phyloP scores from a whole-genome alignment of 2,797 vertebrate species.

The Macrochelys suwanniensis region DNA sequence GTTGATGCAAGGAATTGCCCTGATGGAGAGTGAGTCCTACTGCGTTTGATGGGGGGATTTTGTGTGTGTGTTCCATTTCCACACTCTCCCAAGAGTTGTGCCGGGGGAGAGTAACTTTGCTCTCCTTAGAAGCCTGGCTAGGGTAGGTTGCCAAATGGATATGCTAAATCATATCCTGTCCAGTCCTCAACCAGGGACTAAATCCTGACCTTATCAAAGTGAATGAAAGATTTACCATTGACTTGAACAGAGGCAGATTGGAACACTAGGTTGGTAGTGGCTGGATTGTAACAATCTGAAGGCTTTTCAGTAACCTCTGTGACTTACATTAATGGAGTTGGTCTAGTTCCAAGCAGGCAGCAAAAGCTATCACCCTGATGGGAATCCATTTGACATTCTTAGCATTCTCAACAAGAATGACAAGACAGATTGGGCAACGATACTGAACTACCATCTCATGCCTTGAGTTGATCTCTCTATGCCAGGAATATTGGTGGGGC shows the following conservation, averaged over 20 bases:
- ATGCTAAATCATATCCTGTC: background rate
- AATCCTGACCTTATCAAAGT: background rate
- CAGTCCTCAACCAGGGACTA: background rate
- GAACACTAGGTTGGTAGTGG: background rate
- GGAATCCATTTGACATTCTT: background rate
- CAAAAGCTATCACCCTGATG: accelerated
- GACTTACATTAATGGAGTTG: background rate
- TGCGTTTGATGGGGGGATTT: background rate
- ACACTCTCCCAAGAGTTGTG: background rate
- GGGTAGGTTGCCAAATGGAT: background rate
- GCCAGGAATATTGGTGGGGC: background rate
- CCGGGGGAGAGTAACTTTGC: background rate
- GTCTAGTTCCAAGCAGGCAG: background rate
- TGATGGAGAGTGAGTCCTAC: background rate
- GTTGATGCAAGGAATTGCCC: background rate
- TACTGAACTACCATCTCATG: background rate
- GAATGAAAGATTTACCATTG: background rate
- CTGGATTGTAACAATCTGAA: background rate
- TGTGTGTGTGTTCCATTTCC: background rate
- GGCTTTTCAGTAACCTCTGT: background rate
- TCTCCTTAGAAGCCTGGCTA: background rate
- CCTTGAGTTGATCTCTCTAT: accelerated
- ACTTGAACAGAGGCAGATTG: background rate
- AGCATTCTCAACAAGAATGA: accelerated
- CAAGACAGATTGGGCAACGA: background rate